Percentiles rank a stretch among this genome's conserved stretches.
phyloP scores from a whole-genome alignment of 2,113 vertebrate genomes.

The Nicator chloris region DNA sequence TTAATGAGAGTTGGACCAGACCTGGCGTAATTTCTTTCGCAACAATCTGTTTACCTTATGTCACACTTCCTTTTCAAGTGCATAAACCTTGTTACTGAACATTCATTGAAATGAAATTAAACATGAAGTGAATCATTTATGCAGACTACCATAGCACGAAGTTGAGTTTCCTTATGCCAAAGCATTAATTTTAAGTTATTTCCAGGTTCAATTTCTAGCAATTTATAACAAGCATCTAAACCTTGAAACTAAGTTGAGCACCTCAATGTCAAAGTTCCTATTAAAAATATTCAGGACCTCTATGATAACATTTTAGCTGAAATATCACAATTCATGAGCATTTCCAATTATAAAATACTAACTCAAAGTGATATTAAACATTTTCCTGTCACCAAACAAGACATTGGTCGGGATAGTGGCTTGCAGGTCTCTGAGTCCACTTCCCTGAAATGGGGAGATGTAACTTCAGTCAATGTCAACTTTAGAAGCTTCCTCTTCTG shows the following conservation, averaged over 20 bases:
- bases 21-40: neutral
- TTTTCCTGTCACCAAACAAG: neutral
- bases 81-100: neutral
- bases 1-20: neutral
- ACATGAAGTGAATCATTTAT: neutral
- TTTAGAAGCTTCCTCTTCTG: neutral
- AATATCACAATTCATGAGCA: neutral
- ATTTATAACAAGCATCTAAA: neutral
- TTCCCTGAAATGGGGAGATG: neutral
- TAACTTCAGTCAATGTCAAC: neutral
- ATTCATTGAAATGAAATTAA: neutral
- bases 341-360: neutral
- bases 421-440: neutral
- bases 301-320: neutral
- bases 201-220: neutral
- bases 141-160: neutral
- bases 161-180: neutral
- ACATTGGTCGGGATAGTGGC: neutral
- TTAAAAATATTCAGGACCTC: neutral
- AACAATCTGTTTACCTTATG: constrained; percentile 30
- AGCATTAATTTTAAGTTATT: neutral
- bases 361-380: neutral
- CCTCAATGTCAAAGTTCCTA: neutral
- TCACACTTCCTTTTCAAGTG: neutral
- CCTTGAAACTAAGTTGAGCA: neutral